Base-by-base conservation (phyloP, 2,888 invertebrate species). In the Anticlea derivata region DNA sequence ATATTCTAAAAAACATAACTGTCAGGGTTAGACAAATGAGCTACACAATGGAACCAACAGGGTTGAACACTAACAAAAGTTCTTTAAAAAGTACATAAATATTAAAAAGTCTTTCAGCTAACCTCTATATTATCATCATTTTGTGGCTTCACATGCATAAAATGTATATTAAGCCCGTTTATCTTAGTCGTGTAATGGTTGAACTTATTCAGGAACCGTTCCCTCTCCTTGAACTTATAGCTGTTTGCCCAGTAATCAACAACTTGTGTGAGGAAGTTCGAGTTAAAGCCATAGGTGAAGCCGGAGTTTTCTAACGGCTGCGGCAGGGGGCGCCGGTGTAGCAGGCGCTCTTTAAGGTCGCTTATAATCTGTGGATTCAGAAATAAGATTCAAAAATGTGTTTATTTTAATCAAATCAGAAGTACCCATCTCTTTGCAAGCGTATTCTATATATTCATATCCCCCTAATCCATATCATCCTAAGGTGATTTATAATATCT, bases 201-300 rank as follows among this genome's bases (percentile, higher is more conserved):
- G 64, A 94, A 94, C 54, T 92, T 86, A 71, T 97, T 97, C n/a
- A 98, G 80, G 48, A 91, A 91, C 1, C 81, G 73, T 72, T 96
- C 94, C 6, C 95, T 89, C 40, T 94, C 92, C 33, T 85, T 85
- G 48, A 91, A 81, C 65, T 96, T 92, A 75, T 96, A 97, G 23
- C 92, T 92, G 26, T 93, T 93, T 7, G 92, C 92, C 98, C 98
- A 98, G 76, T 95, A 95, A 33, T 94, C 92, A 0, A 96, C 76
- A 5, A 97, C 87, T 58, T 92, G 91, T 7, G 92, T 85, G 2
- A 97, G 78, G 55, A 93, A 93, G 27, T 93, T 89, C 0, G 94
- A 84, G 69, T 96, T 95, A 73, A 97, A 94, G 1, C 98, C 98
- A 69, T 97, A 97, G 50, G 94, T 92, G 80, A 96, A 97, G 4